Percentiles rank a stretch among this genome's conserved stretches.
Evolutionary conservation across 2,888 invertebrate species (phyloP).

Genomic region (Lymantria monacha): DNA sequence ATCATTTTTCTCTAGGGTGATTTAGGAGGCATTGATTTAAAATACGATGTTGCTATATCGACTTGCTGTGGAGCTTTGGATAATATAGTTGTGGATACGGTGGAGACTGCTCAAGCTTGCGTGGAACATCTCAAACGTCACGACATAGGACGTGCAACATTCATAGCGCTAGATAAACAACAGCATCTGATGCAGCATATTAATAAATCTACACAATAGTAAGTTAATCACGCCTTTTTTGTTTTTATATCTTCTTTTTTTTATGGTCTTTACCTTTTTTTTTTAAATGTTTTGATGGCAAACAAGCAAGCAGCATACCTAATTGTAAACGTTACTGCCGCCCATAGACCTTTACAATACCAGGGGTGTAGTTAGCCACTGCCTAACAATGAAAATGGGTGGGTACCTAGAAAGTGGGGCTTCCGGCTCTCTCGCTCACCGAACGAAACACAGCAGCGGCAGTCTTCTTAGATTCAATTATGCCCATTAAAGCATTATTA

Average conservation of each 20-base stretch:
- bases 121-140: slow-evolving; percentile 89
- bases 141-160: slow-evolving; percentile 92
- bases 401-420: too few species aligned
- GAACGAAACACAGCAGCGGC: too few species aligned
- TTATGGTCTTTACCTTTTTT: background rate
- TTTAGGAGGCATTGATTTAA: slow-evolving; percentile 94
- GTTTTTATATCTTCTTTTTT: background rate
- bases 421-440: too few species aligned
- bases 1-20: slow-evolving; percentile 87
- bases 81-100: slow-evolving; percentile 94
- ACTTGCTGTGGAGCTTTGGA: slow-evolving; percentile 95
- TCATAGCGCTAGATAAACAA: slow-evolving; percentile 94
- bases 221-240: slow-evolving; percentile 32
- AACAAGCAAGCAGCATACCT: too few species aligned
- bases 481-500: too few species aligned
- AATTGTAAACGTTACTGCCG: too few species aligned
- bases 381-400: too few species aligned
- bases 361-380: too few species aligned
- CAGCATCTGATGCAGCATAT: slow-evolving; percentile 73
- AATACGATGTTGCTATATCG: slow-evolving; percentile 97
- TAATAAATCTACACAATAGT: slow-evolving; percentile 42
- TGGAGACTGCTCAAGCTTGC: slow-evolving; percentile 91
- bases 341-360: too few species aligned
- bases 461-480: too few species aligned
- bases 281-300: background rate